A percentile compares a stretch with the other conserved stretches of the same genome.
phyloP scores from a whole-genome alignment of 2,113 vertebrate genomes.

The Austrofundulus limnaeus region DNA sequence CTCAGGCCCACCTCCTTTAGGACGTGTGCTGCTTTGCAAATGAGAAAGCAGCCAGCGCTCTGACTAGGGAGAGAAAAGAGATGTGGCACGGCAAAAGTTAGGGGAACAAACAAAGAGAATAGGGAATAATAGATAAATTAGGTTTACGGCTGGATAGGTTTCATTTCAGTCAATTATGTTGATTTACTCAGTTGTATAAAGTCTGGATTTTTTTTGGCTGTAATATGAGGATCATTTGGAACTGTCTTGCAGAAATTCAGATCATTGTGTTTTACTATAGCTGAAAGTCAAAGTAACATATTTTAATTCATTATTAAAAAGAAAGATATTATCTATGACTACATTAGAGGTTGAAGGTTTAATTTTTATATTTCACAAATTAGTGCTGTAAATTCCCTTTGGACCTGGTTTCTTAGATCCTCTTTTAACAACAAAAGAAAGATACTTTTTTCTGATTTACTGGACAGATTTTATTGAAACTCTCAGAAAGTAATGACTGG shows the following conservation, averaged over 20 bases:
- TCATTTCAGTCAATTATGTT: conserved; percentile 27
- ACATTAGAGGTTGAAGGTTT: conserved; percentile 20
- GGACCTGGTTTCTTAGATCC: too few relatives aligned
- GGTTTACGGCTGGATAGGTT: not conserved
- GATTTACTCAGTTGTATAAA: conserved; percentile 52
- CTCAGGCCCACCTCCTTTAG: conserved; percentile 25
- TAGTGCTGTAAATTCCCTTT: too few relatives aligned
- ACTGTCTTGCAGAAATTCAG: conserved; percentile 55
- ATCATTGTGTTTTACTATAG: conserved; percentile 30
- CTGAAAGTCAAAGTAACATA: conserved; percentile 36
- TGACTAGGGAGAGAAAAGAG: conserved; percentile 1
- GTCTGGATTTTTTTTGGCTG: conserved; percentile 25
- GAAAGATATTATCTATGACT: conserved; percentile 16
- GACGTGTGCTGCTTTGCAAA: conserved; percentile 46
- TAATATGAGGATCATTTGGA: too few relatives aligned
- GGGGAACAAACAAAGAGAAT: conserved; percentile 28
- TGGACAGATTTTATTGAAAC: too few relatives aligned
- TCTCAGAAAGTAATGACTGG: too few relatives aligned
- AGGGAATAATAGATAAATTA: conserved; percentile 25
- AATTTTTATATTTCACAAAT: too few relatives aligned
- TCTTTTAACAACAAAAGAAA: too few relatives aligned
- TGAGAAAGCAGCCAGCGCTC: conserved; percentile 7
- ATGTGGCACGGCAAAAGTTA: conserved; percentile 3
- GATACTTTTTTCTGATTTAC: too few relatives aligned
- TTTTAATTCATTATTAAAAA: conserved; percentile 14